Evolutionary conservation across 2,797 vertebrate genomes (phyloP).

Genomic region (Cirrhinus molitorella): DNA sequence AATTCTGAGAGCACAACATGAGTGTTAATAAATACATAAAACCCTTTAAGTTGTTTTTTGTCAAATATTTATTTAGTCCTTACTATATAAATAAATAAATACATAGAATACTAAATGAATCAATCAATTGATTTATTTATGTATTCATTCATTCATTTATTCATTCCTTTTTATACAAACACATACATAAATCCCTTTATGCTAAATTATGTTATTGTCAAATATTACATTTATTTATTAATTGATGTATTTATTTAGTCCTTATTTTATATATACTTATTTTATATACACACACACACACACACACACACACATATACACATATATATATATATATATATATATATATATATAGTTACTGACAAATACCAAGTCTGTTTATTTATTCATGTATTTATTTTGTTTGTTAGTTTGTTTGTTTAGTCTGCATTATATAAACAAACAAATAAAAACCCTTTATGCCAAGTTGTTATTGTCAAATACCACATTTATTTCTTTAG

Average conservation of each 20-base stretch:
- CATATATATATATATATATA: no score
- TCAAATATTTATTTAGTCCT: neutral
- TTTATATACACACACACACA: no score
- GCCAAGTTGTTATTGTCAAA: neutral
- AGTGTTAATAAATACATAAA: neutral
- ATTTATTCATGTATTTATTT: no score
- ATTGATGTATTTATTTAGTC: neutral
- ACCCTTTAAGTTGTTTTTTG: neutral
- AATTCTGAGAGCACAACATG: neutral
- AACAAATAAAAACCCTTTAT: neutral
- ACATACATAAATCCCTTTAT: neutral
- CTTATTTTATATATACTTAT: no score
- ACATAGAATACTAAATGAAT: neutral
- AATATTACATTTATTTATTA: neutral
- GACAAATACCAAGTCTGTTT: neutral
- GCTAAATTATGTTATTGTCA: neutral
- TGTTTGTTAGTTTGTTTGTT: no score
- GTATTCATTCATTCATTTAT: no score
- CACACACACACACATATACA: no score
- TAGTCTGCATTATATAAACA: neutral
- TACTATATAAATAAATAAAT: neutral
- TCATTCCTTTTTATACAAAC: no score
- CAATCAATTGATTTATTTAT: no score
- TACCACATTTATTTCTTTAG: neutral
- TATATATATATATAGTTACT: no score